Base-by-base conservation (phyloP, 2,888 invertebrate genomes). In the Folsomia candida region DNA sequence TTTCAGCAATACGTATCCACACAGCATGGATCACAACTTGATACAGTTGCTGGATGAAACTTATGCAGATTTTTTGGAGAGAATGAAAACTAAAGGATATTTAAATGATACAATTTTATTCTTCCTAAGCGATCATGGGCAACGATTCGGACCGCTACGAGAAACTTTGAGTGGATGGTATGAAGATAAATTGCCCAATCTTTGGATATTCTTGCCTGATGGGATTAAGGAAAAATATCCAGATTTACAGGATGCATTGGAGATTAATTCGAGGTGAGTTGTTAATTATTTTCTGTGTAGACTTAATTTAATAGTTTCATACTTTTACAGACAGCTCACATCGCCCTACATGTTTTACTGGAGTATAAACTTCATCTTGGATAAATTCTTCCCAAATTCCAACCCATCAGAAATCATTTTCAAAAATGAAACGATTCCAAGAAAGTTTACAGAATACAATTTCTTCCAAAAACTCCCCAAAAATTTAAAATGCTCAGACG, bases 101-200 rank as follows among this genome's bases (percentile, higher is more conserved):
- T 81, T 89, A 63, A 86, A 89, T 58, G 88, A 88, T 57, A 88
- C 89, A 1, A 87, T 91, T 78, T 84, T 92, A 0, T 84, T 92
- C 67, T 89, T 82, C 78, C 84, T 92, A 65, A 91, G 91, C 80
- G 91, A 92, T 81, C 92, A 93, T 80, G 92, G 92, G 0, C 86
- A 91, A 81, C 86, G 92, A 11, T 91, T 89, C 81, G 92, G 92
- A 0, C 86, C 87, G 18, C 86, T 88, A 29, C 85, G 91, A 2
- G 84, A 87, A 69, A 87, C 88, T 2, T 84, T 87, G 73, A 87
- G 89, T 47, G 90, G 91, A 0, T 91, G 90, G 86, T 87, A 90
- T 79, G 92, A 92, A 80, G 91, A 91, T 79, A 87, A 91, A 9
- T 81, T 92, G 78, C 92, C 92, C 0, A 89, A 88, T 78, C 84